Conservation (phyloP, 2,888 invertebrate genomes). For the Panzeria rudis region DNA sequence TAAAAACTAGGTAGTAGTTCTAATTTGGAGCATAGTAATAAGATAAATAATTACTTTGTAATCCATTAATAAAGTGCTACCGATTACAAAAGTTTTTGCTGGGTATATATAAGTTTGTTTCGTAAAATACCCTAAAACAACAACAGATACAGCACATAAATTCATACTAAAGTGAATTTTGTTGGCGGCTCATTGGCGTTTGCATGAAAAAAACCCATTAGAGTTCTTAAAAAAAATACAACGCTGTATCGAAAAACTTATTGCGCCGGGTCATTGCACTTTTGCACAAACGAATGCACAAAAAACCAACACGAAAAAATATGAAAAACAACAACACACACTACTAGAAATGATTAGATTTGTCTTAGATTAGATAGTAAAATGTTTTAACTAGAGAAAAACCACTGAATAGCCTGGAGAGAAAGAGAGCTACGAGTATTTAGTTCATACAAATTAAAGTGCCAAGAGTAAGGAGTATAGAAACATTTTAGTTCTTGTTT, state of each 20-base stretch:
- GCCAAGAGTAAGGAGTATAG: conserved; percentile 29
- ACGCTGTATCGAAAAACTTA: conserved; percentile 53
- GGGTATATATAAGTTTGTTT: background rate
- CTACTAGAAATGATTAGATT: conserved; percentile 58
- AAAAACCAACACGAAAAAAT: conserved; percentile 29
- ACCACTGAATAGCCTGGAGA: background rate
- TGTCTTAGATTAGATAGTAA: conserved; percentile 67
- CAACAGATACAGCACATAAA: conserved; percentile 31
- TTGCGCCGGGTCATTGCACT: conserved; percentile 73
- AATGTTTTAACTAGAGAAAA: conserved; percentile 55
- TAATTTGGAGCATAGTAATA: too few relatives aligned
- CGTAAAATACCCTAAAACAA: conserved; percentile 11
- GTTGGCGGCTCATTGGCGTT: conserved; percentile 52
- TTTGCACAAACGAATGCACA: conserved; percentile 68
- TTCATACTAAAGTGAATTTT: conserved; percentile 23
- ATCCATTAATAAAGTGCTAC: too few relatives aligned
- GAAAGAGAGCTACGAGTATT: background rate
- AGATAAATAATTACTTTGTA: too few relatives aligned
- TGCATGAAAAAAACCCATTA: conserved; percentile 10
- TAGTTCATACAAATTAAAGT: conserved; percentile 16
- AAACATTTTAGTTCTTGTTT: background rate
- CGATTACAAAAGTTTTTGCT: too few relatives aligned
- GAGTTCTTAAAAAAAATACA: conserved; percentile 27
- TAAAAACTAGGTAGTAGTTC: too few relatives aligned
- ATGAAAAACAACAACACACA: conserved; percentile 26